Conservation (phyloP, 2,888 invertebrate species). For the Chloroclysta siterata region DNA sequence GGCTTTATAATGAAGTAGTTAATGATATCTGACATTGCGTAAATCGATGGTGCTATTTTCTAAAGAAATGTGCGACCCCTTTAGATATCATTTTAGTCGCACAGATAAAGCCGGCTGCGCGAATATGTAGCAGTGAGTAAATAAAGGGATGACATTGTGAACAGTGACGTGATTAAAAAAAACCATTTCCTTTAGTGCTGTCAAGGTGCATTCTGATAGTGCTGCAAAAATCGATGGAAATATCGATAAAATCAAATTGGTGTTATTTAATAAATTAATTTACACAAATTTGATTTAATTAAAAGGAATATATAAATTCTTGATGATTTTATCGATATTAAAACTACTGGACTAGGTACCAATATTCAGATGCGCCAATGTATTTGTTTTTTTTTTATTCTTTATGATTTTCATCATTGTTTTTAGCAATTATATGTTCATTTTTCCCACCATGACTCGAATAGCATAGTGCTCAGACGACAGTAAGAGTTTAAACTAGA, state of each 20-base stretch:
- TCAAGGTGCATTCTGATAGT: slow-evolving; percentile 79
- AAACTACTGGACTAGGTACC: no score
- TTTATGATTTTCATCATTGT: no score
- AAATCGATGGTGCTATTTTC: slow-evolving; percentile 53
- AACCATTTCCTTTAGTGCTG: slow-evolving; percentile 78
- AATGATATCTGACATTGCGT: slow-evolving; percentile 55
- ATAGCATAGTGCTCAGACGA: no score
- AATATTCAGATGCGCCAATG: no score
- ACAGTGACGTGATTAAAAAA: slow-evolving; percentile 78
- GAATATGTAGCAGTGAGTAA: slow-evolving; percentile 78
- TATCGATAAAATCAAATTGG: slow-evolving; percentile 44
- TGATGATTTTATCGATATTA: no score
- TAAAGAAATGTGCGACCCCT: slow-evolving; percentile 53
- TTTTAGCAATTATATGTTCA: no score
- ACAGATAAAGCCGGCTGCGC: slow-evolving; percentile 74
- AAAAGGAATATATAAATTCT: no score
- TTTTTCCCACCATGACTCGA: no score
- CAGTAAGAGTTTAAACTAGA: no score
- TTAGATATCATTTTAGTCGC: slow-evolving; percentile 60
- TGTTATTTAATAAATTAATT: no score
- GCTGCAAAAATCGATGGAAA: slow-evolving; percentile 40
- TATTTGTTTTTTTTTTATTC: no score
- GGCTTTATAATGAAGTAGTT: slow-evolving; percentile 48
- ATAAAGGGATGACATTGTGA: slow-evolving; percentile 84
- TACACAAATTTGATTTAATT: no score